Base-by-base conservation (phyloP, 2,888 invertebrate genomes). In the Mythimna loreyi region DNA sequence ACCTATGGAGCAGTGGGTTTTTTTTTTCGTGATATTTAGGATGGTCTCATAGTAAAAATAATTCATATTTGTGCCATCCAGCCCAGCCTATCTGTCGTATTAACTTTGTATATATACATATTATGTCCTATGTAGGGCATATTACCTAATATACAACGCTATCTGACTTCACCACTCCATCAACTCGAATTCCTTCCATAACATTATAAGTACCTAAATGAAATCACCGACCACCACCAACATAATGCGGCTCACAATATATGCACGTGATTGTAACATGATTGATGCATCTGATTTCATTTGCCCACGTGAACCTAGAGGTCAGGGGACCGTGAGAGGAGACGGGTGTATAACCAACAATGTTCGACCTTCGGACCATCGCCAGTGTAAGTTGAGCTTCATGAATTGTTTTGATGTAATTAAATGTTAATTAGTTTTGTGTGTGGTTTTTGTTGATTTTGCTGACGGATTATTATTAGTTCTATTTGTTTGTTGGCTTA, bases 201-300 rank as follows among this genome's bases (percentile, higher is more conserved):
- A 59, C 75, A 56, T 56, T 50, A 68, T 72, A 58, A 64, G 57
- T 66, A 80, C 64, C 55, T 80, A 67, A 76, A 71, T 67, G 49
- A 43, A 76, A 66, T 72, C 65, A 63, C 57, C 53, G 65, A 52
- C 52, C 33, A 53, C 57, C 56, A 70, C 53, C 60, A 50, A 63
- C 66, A 65, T 66, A 84, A 85, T 85, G 72, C 76, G 60, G 71
- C 66, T 74, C 66, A 83, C 82, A 79, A 77, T 82, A 81, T 72
- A 79, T 84, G 72, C 81, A 75, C 81, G 77, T 86, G 89, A 88
- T 89, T 89, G 87, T 89, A 84, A 74, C 75, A 83, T 91, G 91
- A 91, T 91, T 90, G 91, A 91, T 91, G 88, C 89, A 86, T 87
- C 89, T 87, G 89, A 88, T 88, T 91, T 89, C 89, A 89, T 91